Percentiles rank a stretch among this genome's conserved stretches.
These are phyloP conservation scores for Acanthochromis polyacanthus DNA, from an alignment of 2,113 vertebrate species.

Conservation along the genomic window DNA sequence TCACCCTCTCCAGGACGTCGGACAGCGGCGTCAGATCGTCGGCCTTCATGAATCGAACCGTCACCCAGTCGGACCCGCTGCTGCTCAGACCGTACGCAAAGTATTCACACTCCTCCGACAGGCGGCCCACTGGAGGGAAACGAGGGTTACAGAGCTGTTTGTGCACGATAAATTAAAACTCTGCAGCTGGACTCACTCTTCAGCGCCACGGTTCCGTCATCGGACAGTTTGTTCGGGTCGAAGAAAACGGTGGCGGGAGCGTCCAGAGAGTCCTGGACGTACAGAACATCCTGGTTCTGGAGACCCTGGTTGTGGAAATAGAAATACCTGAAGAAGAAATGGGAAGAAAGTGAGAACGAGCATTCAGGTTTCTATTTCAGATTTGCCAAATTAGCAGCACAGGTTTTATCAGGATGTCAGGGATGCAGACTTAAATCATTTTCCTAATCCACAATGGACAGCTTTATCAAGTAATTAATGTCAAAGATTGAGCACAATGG, in stretches of 20 bases:
- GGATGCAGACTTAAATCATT: too few species aligned
- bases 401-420: too few species aligned
- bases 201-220: conserved; percentile 85
- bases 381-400: too few species aligned
- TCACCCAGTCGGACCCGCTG: conserved; percentile 86
- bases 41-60: conserved; percentile 78
- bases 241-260: conserved; percentile 77
- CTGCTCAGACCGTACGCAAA: conserved; percentile 85
- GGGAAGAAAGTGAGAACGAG: too few species aligned
- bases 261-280: conserved; percentile 82
- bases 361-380: too few species aligned
- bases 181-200: conserved; percentile 72
- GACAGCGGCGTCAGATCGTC: conserved; percentile 75
- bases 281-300: conserved; percentile 85
- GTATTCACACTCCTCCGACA: conserved; percentile 85
- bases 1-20: conserved; percentile 83
- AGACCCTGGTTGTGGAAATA: conserved; percentile 85
- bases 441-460: too few species aligned
- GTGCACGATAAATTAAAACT: accelerated
- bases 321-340: conserved; percentile 78
- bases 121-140: conserved; percentile 76
- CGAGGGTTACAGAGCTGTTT: not conserved
- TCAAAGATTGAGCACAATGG: too few species aligned
- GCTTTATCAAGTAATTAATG: too few species aligned
- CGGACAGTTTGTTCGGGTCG: conserved; percentile 84